Conservation (phyloP, 2,888 invertebrate genomes). For the Acleris sparsana region DNA sequence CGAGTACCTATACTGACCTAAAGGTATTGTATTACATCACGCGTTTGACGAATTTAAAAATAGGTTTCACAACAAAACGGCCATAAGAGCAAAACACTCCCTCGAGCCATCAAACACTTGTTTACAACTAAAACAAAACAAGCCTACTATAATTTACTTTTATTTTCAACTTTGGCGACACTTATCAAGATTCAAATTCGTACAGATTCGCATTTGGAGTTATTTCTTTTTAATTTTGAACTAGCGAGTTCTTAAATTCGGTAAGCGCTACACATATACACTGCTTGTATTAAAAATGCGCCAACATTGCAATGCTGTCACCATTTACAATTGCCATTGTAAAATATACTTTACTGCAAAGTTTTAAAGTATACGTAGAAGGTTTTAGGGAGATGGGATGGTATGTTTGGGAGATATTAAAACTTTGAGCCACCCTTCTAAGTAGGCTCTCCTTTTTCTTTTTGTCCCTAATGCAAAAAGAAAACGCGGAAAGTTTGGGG, state of each 20-base stretch:
- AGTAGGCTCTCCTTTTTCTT: slow-evolving; percentile 69
- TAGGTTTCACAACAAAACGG: slow-evolving; percentile 11
- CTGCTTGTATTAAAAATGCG: slow-evolving; percentile 32
- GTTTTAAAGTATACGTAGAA: neutral
- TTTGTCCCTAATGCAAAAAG: slow-evolving; percentile 79
- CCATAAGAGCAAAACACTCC: slow-evolving; percentile 52
- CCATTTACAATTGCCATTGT: neutral
- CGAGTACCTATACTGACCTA: too few species aligned
- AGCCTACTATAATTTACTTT: too few species aligned
- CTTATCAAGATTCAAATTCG: too few species aligned
- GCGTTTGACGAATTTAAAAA: slow-evolving; percentile 31
- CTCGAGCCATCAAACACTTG: slow-evolving; percentile 50
- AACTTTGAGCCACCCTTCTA: slow-evolving; percentile 79
- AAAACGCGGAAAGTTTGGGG: slow-evolving; percentile 76
- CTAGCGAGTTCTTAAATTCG: slow-evolving; percentile 63
- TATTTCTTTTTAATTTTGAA: too few species aligned
- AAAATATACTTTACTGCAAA: slow-evolving; percentile 8
- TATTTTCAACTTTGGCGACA: too few species aligned
- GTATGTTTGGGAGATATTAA: slow-evolving; percentile 62
- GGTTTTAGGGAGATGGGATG: slow-evolving; percentile 3
- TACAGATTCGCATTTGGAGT: too few species aligned
- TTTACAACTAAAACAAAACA: too few species aligned
- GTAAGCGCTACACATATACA: slow-evolving; percentile 63
- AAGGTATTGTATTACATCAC: neutral
- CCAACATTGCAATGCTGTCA: slow-evolving; percentile 11